These are phyloP conservation scores for Blastomussa wellsi DNA, from an alignment of 92 coral and sea anemone species.

Conservation along the genomic window DNA sequence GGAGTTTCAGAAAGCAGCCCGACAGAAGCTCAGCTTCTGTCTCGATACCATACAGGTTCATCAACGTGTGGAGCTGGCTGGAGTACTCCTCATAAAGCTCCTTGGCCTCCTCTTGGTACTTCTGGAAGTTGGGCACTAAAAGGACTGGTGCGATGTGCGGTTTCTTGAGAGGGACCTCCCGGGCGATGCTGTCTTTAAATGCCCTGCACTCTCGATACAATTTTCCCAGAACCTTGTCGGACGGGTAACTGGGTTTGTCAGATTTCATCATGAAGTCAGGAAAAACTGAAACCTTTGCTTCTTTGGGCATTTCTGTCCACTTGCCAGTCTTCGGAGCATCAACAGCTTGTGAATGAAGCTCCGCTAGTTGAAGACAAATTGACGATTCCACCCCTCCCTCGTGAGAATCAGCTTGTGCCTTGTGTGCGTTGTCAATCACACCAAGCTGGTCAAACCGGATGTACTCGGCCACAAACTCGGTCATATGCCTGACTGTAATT, in stretches of 20 bases:
- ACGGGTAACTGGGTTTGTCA: conserved; percentile 86
- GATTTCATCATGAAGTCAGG: conserved; percentile 99
- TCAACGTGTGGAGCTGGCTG: conserved; percentile 64
- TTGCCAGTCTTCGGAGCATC: conserved; percentile 97
- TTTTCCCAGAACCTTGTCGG: conserved; percentile 85
- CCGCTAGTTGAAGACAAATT: conserved; percentile 78
- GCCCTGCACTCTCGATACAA: conserved; percentile 92
- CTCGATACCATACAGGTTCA: conserved; percentile 87
- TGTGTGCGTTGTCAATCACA: conserved; percentile 94
- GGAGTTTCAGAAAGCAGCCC: conserved; percentile 89
- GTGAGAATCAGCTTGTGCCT: conserved; percentile 82
- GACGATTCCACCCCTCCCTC: conserved; percentile 80
- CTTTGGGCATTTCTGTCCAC: conserved; percentile 72
- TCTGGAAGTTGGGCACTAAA: conserved; percentile 71
- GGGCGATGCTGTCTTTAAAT: conserved; percentile 79
- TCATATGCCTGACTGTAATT: conserved; percentile 87
- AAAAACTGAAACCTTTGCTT: conserved; percentile 40
- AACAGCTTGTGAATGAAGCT: conserved; percentile 86
- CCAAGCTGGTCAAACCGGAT: conserved; percentile 90
- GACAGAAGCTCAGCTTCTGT: conserved; percentile 86
- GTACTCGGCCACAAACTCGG: conserved; percentile 79
- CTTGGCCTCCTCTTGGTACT: conserved; percentile 70
- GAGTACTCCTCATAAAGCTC: conserved; percentile 76
- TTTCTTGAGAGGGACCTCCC: conserved; percentile 43
- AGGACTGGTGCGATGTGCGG: conserved; percentile 60